Base-by-base conservation (phyloP, 2,113 vertebrate species). In the Lampris megalopsis region DNA sequence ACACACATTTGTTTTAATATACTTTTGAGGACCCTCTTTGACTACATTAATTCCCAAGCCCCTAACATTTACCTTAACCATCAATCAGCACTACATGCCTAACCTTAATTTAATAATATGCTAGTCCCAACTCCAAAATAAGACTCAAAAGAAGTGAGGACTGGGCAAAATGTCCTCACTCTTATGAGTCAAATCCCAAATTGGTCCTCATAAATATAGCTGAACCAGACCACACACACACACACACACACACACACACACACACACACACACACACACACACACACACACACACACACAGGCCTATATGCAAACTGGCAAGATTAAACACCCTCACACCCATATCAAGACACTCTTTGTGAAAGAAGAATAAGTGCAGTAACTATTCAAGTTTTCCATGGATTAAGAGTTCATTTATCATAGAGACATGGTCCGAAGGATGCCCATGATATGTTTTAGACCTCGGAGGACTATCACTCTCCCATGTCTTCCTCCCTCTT, bases 371-470 rank as follows among this genome's bases (percentile, higher is more conserved):
- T 9, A 65, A 79, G 67, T 35, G 50, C 62, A 61, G 74, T 68
- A 68, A 68, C 11, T 47, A 68, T 54, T 67, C 61, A 53, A 53
- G 59, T 77, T 67, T 42, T 67, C 66, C 73, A 71, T 13, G 42
- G 40, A 71, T 73, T 79, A 68, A 68, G 63, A 76, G 73, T 66
- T 72, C 90, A 87, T 92, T 93, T 93, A 87, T 91, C 47, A 89
- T 88, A 91, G 89, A 87, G 92, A 73, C 83, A 86, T 92, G 92
- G 82, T 87, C 85, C 79, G 88, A 91, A 93, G 90, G 88, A 91
- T 83, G 86, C 86, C 80, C 86, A 86, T 78, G 87, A 85, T 91
- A 81, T 77, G 73, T 84, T 76, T 82, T 82, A 83, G 77, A 87
- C 86, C 69, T 74, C 61, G 79, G 81, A 84, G 79, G 73, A 71